Conservation (phyloP, 2,113 vertebrate genomes). For the Chrysochloris asiatica region DNA sequence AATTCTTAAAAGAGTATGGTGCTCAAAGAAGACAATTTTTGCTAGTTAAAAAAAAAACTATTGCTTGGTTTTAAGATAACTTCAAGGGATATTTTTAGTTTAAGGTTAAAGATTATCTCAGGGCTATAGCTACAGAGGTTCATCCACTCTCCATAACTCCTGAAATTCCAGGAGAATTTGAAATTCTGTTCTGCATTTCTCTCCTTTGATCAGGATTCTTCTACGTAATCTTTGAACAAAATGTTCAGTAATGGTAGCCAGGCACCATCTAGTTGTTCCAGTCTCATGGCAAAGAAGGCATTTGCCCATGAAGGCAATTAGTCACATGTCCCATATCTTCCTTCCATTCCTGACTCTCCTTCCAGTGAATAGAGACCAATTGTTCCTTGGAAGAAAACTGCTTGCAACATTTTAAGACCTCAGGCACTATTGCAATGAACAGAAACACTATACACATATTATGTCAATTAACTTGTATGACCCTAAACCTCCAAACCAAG, state of each 20-base stretch:
- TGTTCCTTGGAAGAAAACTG: neutral
- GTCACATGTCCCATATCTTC: neutral
- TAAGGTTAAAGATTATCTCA: neutral
- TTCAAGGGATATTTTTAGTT: neutral
- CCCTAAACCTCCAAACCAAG: neutral
- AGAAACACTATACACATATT: neutral
- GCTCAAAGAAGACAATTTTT: neutral
- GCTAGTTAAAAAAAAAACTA: neutral
- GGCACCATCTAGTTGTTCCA: no score
- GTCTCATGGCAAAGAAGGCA: neutral
- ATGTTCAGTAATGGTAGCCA: neutral
- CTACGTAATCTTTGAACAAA: neutral
- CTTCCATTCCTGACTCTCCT: no score
- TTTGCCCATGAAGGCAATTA: neutral
- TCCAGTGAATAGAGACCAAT: neutral
- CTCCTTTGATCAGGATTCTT: neutral
- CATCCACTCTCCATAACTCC: neutral
- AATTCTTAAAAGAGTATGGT: no score
- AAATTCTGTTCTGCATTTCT: neutral
- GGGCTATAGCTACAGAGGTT: neutral
- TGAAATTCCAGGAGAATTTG: neutral
- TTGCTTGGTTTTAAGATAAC: neutral
- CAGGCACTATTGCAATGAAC: neutral
- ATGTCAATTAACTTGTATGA: neutral
- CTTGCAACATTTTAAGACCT: neutral